Evolutionary conservation across 2,113 vertebrate genomes (phyloP).

Genomic region (Sarotherodon lohbergeri): DNA sequence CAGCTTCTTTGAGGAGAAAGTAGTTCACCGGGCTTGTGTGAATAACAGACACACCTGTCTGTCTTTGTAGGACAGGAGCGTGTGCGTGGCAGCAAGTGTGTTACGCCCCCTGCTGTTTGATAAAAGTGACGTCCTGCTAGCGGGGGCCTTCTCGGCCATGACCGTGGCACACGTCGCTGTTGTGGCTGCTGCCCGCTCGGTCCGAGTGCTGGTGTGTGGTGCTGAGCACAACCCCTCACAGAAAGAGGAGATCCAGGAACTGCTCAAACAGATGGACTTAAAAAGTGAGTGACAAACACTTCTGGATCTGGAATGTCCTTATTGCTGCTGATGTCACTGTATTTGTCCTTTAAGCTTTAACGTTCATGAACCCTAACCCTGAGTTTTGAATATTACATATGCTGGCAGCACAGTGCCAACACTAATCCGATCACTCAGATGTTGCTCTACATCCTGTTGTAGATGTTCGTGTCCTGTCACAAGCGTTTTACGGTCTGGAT

Average conservation of each 20-base stretch:
- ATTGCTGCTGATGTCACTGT: background rate
- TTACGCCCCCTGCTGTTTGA: slow-evolving; percentile 74
- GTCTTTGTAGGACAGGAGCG: slow-evolving; percentile 80
- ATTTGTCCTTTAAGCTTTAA: background rate
- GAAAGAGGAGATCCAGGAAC: slow-evolving; percentile 66
- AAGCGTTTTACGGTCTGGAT: slow-evolving; percentile 73
- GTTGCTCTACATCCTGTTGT: background rate
- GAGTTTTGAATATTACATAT: background rate
- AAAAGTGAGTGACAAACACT: slow-evolving; percentile 75
- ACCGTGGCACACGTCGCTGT: slow-evolving; percentile 81
- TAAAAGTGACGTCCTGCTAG: slow-evolving; percentile 77
- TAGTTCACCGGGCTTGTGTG: background rate
- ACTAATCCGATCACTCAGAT: background rate
- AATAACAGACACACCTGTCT: background rate
- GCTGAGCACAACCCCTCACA: slow-evolving; percentile 62
- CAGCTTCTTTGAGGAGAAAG: background rate
- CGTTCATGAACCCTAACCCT: background rate
- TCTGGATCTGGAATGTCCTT: background rate
- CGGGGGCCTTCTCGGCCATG: slow-evolving; percentile 76
- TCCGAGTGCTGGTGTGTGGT: slow-evolving; percentile 78
- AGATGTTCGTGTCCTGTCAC: slow-evolving; percentile 82
- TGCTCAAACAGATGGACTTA: slow-evolving; percentile 75
- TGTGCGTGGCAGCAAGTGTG: slow-evolving; percentile 80
- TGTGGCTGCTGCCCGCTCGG: slow-evolving; percentile 50
- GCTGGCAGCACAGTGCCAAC: background rate